Percentiles rank a stretch among this genome's conserved stretches.
These are phyloP conservation scores for Phalacrocorax pelagicus DNA, from an alignment of 2,113 vertebrate genomes.

Conservation along the genomic window DNA sequence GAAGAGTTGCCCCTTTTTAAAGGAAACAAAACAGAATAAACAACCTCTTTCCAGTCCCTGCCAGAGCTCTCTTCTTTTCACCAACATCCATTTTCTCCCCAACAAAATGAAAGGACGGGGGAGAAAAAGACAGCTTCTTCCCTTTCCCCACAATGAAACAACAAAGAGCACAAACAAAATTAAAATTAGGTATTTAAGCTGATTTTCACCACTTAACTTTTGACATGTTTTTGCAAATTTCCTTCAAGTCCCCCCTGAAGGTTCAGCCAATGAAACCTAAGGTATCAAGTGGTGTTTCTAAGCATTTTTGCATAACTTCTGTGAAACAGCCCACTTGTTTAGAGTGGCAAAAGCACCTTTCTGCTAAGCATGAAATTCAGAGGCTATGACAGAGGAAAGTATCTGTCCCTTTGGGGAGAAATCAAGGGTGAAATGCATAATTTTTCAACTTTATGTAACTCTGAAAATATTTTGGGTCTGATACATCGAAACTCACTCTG, in stretches of 20 bases:
- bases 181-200: slow-evolving; percentile 67
- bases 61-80: slow-evolving; percentile 45
- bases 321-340: neutral
- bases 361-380: neutral
- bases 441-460: slow-evolving; percentile 28
- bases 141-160: slow-evolving; percentile 33
- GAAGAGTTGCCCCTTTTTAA: slow-evolving; percentile 58
- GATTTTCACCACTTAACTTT: slow-evolving; percentile 68
- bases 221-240: slow-evolving; percentile 58
- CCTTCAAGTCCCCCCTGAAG: slow-evolving; percentile 17
- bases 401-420: neutral
- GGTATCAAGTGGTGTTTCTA: slow-evolving; percentile 5
- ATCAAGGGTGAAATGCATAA: neutral
- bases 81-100: slow-evolving; percentile 44
- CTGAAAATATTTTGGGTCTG: neutral
- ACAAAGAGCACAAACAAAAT: slow-evolving; percentile 64
- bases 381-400: neutral
- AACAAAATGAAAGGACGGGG: neutral
- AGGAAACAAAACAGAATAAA: slow-evolving; percentile 71
- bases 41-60: slow-evolving; percentile 36
- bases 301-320: neutral
- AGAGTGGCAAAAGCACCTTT: slow-evolving; percentile 7
- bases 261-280: slow-evolving; percentile 9
- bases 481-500: neutral
- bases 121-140: slow-evolving; percentile 49